Evolutionary conservation across 1,140 invertebrate genomes (phyloP), one percentile per base, ranked within the genome.

Genomic region (Telenomus remus): DNA sequence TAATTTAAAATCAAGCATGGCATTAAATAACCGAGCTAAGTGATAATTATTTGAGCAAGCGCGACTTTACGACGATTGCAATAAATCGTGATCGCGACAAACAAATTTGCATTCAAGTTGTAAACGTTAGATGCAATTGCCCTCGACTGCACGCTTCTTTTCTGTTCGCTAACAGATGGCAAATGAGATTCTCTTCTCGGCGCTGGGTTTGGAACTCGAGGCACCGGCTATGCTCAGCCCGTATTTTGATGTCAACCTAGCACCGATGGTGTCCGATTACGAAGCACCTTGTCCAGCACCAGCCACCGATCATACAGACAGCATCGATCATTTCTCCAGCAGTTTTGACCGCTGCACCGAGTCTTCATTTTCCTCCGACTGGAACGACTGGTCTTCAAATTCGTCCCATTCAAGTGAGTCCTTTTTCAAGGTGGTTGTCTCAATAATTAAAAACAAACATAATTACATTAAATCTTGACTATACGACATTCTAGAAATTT

Each of bases 151-250:
- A 33, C 42, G 47, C 6, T 48, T 44, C 2, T 51, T n/a, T 69
- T 54, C 16, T 55, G 42, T 56, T 72, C 19, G 4, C 4, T 14
- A 54, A 33, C 64, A 88, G 81, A 88, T 88, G 84, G 82, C 85
- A 48, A 86, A 88, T 51, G 86, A 88, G 57, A 64, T 87, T 56
- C 57, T 87, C 10, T 86, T 88, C 64, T 88, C 87, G 37, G 83
- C 85, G 0, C 48, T 88, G 46, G 85, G 86, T 8, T 47, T 88
- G 33, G 82, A 82, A 8, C 81, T 72, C 57, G 83, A 85, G 51
- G 57, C 78, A 0, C 39, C 51, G 7, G 49, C 66, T 16, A 50
- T 72, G n/a, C 78, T 66, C 27, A 74, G 59, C 37, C 68, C 79
- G 10, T 63, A 84, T 59, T 76, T 82, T 15, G 70, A 84, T 11